Percentiles rank a stretch among this genome's conserved stretches.
Evolutionary conservation across 2,888 invertebrate genomes (phyloP).

Genomic region (Drosophila acutilabella): DNA sequence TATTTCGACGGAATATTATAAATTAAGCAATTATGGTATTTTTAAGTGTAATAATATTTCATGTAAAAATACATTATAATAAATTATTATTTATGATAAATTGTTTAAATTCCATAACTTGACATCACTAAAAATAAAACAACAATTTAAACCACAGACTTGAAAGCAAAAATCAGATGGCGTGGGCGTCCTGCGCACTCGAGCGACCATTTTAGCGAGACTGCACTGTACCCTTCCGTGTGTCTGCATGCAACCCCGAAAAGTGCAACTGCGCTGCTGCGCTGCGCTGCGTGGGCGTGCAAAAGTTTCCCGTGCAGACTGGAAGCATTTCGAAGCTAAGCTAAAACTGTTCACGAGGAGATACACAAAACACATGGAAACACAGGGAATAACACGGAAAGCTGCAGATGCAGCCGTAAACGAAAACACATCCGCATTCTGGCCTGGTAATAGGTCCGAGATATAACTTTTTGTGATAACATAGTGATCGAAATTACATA

Average conservation of each 20-base stretch:
- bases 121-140: too few relatives aligned
- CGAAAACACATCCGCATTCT: constrained; percentile 35
- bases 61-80: too few relatives aligned
- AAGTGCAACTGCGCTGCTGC: constrained; percentile 37
- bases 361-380: constrained; percentile 39
- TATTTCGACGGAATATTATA: too few relatives aligned
- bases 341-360: constrained; percentile 24
- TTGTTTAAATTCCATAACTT: too few relatives aligned
- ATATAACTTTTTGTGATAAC: constrained; percentile 5
- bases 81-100: too few relatives aligned
- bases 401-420: constrained; percentile 31
- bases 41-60: too few relatives aligned
- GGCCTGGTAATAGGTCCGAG: constrained; percentile 18
- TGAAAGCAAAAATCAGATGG: background rate
- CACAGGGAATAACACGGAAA: constrained; percentile 16
- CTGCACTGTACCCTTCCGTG: constrained; percentile 34
- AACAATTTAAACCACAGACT: background rate
- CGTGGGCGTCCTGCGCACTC: constrained; percentile 58
- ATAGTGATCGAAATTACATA: constrained; percentile 8
- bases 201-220: constrained; percentile 15
- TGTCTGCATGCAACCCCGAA: constrained; percentile 51
- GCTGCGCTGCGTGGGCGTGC: constrained; percentile 45
- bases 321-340: constrained; percentile 49
- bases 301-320: constrained; percentile 54
- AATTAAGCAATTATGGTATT: too few relatives aligned